Conservation (phyloP, 2,797 vertebrate genomes). For the Enoplosus armatus region DNA sequence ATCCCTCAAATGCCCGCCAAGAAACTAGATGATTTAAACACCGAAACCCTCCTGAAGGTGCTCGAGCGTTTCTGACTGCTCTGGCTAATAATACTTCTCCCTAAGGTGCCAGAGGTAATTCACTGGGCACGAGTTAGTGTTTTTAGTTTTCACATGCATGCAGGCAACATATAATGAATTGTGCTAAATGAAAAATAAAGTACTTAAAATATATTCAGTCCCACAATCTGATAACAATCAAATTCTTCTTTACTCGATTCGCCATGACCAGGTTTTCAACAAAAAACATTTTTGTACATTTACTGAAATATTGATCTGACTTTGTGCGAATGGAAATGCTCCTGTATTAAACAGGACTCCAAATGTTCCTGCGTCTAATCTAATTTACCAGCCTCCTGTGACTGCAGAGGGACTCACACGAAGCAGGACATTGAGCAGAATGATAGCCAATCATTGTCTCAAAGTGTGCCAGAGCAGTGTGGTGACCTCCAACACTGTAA, state of each 20-base stretch:
- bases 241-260: conserved; percentile 31
- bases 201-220: conserved; percentile 34
- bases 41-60: conserved; percentile 47
- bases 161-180: conserved; percentile 14
- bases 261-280: conserved; percentile 27
- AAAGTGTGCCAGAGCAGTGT: conserved; percentile 48
- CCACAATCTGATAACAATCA: conserved; percentile 47
- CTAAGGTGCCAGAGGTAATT: conserved; percentile 61
- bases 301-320: conserved; percentile 49
- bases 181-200: conserved; percentile 42
- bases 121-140: conserved; percentile 29
- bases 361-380: conserved; percentile 34
- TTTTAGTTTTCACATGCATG: conserved; percentile 32
- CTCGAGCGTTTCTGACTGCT: conserved; percentile 50
- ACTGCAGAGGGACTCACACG: conserved; percentile 37
- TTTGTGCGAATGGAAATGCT: conserved; percentile 24
- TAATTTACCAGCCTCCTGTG: conserved; percentile 34
- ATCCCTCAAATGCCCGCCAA: conserved; percentile 54
- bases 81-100: conserved; percentile 33
- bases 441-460: conserved; percentile 36
- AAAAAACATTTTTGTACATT: conserved; percentile 41
- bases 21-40: conserved; percentile 42
- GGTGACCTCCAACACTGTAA: conserved; percentile 51
- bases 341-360: conserved; percentile 25
- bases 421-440: conserved; percentile 48